Conservation (phyloP, 2,797 vertebrate species). For the Falco biarmicus region DNA sequence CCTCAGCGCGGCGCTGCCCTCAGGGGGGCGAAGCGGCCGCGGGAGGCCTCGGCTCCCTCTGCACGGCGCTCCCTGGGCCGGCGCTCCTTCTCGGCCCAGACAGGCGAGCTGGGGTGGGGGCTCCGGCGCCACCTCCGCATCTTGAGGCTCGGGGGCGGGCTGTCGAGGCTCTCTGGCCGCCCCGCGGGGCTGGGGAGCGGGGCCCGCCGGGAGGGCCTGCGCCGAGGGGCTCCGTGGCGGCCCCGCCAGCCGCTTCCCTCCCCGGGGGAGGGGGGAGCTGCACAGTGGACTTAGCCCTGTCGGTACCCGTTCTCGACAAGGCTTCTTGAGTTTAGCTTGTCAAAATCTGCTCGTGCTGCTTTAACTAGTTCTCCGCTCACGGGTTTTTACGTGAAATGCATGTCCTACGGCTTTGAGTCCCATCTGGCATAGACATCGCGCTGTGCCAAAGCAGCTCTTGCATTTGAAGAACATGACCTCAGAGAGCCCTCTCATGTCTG, state of each 20-base stretch:
- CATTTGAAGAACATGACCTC: neutral
- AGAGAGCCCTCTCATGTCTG: neutral
- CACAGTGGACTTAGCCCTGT: rapidly evolving
- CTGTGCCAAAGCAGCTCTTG: rapidly evolving
- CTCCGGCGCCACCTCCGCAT: neutral
- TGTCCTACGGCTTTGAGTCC: too few species aligned
- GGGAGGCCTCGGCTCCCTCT: neutral
- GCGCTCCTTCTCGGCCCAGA: conserved; percentile 1
- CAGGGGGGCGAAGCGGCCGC: neutral
- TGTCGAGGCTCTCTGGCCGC: neutral
- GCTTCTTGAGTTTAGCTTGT: rapidly evolving
- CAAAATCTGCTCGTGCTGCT: neutral
- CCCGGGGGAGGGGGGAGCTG: neutral
- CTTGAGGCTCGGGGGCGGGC: neutral
- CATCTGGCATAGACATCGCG: rapidly evolving
- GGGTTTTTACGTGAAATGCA: neutral
- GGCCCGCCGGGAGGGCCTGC: neutral
- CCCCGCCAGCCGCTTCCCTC: neutral
- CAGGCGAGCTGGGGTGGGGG: conserved; percentile 11
- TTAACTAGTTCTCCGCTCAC: rapidly evolving
- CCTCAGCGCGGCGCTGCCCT: neutral
- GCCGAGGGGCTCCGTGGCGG: neutral
- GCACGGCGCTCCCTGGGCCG: neutral
- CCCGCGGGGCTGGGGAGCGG: neutral
- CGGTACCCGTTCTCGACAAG: neutral